Conservation (phyloP, 1,140 invertebrate species). For the Drosophila aff. region DNA sequence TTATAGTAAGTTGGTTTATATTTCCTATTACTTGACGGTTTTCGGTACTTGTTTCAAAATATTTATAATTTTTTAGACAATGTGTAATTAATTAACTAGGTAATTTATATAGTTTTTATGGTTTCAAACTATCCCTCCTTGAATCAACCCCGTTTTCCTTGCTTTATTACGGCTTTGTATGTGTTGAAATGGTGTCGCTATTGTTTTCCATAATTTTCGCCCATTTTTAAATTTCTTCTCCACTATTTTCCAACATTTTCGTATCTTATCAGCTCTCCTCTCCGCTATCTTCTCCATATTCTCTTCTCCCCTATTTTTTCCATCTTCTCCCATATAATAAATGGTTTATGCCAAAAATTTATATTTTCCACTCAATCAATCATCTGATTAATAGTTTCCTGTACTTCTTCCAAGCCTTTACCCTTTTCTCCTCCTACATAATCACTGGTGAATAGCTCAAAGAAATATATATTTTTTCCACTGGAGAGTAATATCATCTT, state of each 20-base stretch:
- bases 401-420: background rate
- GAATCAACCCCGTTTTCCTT: too few species aligned
- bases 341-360: background rate
- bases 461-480: background rate
- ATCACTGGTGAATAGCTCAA: background rate
- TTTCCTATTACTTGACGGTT: background rate
- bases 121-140: background rate
- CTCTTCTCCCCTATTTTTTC: background rate
- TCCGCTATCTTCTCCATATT: background rate
- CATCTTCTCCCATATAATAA: background rate
- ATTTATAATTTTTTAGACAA: background rate
- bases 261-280: background rate
- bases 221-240: background rate
- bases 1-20: background rate
- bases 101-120: background rate
- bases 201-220: background rate
- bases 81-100: background rate
- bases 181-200: background rate
- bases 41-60: background rate
- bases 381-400: background rate
- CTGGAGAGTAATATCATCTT: constrained; percentile 30
- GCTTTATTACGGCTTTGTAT: background rate
- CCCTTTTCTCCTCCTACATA: background rate
- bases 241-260: background rate
- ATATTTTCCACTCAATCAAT: background rate